Evolutionary conservation across 2,888 invertebrate species (phyloP).

Genomic region (Amphipyra berbera): DNA sequence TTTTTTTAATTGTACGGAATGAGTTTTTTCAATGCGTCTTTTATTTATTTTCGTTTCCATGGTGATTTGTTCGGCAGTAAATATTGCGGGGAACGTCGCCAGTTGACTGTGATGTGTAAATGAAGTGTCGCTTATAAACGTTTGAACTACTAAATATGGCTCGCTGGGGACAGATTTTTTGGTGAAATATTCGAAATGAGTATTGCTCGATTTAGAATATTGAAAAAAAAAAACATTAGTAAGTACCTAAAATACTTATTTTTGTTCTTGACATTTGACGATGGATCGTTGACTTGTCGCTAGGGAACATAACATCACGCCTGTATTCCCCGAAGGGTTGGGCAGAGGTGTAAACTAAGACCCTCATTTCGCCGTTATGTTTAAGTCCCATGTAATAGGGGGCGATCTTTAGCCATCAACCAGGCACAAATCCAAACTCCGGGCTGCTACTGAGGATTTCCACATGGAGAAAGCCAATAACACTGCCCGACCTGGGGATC

Average conservation of each 20-base stretch:
- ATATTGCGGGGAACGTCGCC: constrained; percentile 63
- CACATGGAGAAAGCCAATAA: no score
- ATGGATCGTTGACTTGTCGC: constrained; percentile 1
- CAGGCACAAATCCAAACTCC: no score
- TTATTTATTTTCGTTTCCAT: constrained; percentile 84
- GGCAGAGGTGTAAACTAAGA: no score
- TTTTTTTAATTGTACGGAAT: constrained; percentile 87
- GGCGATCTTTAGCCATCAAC: no score
- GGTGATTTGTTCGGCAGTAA: constrained; percentile 85
- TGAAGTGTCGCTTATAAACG: constrained; percentile 72
- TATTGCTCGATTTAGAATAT: constrained; percentile 42
- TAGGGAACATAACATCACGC: no score
- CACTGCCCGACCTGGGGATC: no score
- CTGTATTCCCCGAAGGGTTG: no score
- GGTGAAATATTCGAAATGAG: constrained; percentile 53
- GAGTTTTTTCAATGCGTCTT: constrained; percentile 81
- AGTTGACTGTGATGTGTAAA: constrained; percentile 72
- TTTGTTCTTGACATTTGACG: constrained; percentile 14
- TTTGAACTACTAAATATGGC: constrained; percentile 58
- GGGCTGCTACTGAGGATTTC: no score
- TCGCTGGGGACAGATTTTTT: constrained; percentile 67
- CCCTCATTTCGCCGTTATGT: no score
- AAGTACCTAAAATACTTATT: background rate
- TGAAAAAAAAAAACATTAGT: constrained; percentile 33
- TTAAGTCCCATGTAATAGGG: no score